phyloP scores from a whole-genome alignment of 2,888 invertebrate genomes.

The Platycnemis pennipes region DNA sequence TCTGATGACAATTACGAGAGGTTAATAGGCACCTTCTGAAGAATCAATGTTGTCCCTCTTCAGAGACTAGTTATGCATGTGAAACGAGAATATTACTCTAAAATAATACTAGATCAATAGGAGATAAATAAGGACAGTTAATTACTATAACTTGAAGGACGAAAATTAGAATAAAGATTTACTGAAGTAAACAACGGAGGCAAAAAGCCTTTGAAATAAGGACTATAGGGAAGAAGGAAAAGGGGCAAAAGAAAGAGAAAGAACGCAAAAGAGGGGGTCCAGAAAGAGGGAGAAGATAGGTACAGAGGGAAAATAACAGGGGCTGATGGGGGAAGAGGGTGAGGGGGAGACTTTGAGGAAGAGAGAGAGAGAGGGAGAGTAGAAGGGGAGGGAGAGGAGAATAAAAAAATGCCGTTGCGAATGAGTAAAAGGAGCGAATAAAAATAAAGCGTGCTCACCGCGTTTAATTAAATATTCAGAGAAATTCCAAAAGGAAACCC shows the following conservation, averaged over 20 bases:
- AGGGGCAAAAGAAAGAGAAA: neutral
- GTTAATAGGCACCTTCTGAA: no score
- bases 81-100: no score
- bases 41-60: no score
- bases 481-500: constrained; percentile 50
- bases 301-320: neutral
- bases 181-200: no score
- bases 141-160: no score
- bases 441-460: constrained; percentile 58
- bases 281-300: neutral
- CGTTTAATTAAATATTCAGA: constrained; percentile 66
- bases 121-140: no score
- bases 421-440: constrained; percentile 35
- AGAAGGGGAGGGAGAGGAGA: neutral
- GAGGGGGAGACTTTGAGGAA: neutral
- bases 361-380: constrained; percentile 20
- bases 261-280: neutral
- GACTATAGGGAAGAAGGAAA: neutral
- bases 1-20: no score
- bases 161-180: no score
- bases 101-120: no score
- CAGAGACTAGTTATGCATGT: no score
- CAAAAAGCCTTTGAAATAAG: no score
- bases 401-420: neutral
- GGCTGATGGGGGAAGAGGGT: neutral